Conservation (phyloP, 2,888 invertebrate genomes). For the Lacanobia wlatinum region DNA sequence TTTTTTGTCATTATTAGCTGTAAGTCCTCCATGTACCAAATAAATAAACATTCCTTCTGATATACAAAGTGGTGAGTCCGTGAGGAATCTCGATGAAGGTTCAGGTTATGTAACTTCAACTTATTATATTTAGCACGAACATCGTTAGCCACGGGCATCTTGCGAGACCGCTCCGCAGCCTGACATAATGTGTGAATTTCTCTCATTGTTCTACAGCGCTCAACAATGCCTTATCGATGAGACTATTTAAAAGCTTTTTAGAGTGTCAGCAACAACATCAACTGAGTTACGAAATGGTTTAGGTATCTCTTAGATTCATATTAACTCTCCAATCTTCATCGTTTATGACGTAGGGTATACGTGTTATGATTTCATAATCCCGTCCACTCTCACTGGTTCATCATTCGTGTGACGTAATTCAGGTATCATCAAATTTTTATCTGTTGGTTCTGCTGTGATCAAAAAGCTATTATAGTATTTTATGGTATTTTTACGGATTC, state of each 20-base stretch:
- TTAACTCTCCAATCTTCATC: constrained; percentile 17
- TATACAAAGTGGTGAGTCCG: constrained; percentile 30
- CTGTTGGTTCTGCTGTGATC: constrained; percentile 21
- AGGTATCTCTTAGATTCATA: constrained; percentile 20
- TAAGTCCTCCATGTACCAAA: no score
- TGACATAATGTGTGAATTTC: constrained; percentile 75
- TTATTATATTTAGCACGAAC: constrained; percentile 56
- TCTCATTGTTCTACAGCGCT: constrained; percentile 68
- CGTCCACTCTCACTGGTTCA: constrained; percentile 29
- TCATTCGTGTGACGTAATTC: constrained; percentile 36
- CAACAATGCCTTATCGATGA: constrained; percentile 60
- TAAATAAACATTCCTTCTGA: not conserved
- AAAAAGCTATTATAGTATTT: constrained; percentile 27
- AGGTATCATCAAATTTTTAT: constrained; percentile 29
- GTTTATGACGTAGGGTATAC: constrained; percentile 22
- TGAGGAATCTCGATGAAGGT: constrained; percentile 34
- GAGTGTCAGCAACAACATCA: constrained; percentile 30
- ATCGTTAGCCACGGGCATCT: constrained; percentile 57
- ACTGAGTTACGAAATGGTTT: constrained; percentile 44
- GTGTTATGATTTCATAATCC: constrained; percentile 31
- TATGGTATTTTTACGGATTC: constrained; percentile 24
- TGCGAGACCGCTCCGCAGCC: constrained; percentile 53
- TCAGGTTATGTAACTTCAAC: constrained; percentile 33
- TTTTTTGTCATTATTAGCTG: no score
- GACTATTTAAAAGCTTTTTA: constrained; percentile 62